These are phyloP conservation scores for Sinocyclocheilus rhinocerous DNA, from an alignment of 2,113 vertebrate genomes.

Conservation along the genomic window DNA sequence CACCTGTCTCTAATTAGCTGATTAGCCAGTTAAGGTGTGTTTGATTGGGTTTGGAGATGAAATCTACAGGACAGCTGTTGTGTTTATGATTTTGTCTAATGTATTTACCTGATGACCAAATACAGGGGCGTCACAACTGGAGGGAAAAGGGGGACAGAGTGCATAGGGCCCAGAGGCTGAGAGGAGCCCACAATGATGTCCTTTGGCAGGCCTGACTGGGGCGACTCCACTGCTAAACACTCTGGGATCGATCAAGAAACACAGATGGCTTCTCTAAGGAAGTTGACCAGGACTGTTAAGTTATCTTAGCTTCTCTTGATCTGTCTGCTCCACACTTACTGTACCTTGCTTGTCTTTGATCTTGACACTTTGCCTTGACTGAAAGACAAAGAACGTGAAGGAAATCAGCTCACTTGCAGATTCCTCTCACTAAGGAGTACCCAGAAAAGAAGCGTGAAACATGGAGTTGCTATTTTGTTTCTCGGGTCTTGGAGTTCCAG, in stretches of 20 bases:
- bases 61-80: slow-evolving; percentile 2
- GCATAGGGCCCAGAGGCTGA: background rate
- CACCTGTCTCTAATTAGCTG: background rate
- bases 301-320: background rate
- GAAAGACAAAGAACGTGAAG: background rate
- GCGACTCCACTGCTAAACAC: background rate
- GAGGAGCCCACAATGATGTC: background rate
- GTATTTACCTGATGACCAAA: slow-evolving; percentile 20
- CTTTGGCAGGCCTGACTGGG: background rate
- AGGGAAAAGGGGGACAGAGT: background rate
- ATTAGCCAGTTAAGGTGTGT: background rate
- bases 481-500: too few species aligned
- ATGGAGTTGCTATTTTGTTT: background rate
- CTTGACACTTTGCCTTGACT: background rate
- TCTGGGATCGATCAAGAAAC: background rate
- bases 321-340: background rate
- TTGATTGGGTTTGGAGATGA: background rate
- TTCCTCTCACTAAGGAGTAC: background rate
- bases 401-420: background rate
- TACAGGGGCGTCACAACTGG: too few species aligned
- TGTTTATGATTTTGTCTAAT: slow-evolving; percentile 46
- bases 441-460: background rate
- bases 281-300: background rate
- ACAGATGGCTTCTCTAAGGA: background rate
- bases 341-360: background rate